Evolutionary conservation across 2,113 vertebrate species (phyloP).

Genomic region (Zosterops borbonicus): DNA sequence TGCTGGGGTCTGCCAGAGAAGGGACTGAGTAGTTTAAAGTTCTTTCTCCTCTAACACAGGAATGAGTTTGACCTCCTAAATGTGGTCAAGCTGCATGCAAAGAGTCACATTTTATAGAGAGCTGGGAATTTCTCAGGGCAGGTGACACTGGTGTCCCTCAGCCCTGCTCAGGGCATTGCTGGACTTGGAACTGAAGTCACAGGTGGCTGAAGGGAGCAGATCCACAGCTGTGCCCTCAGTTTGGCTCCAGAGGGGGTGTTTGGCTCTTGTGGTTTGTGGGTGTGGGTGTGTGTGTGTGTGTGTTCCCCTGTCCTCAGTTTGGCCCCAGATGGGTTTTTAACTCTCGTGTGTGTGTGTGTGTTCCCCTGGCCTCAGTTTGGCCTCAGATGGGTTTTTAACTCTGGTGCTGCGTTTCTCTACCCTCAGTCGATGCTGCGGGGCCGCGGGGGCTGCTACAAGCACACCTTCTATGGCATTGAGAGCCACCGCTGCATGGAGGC

Average conservation of each 20-base stretch:
- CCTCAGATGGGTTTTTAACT: no score
- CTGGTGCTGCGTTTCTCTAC: background rate
- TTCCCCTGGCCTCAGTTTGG: background rate
- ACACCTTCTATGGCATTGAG: slow-evolving; percentile 94
- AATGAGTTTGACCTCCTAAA: background rate
- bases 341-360: no score
- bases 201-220: background rate
- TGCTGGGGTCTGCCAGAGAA: background rate
- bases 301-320: background rate
- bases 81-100: background rate
- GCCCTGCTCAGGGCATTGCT: background rate
- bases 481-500: slow-evolving; percentile 97
- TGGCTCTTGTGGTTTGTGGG: background rate
- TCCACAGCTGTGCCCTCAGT: background rate
- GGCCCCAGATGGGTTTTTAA: background rate
- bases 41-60: background rate
- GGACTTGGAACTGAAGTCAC: background rate
- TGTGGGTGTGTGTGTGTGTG: background rate
- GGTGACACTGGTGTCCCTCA: background rate
- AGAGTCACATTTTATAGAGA: accelerated
- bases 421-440: slow-evolving; percentile 91
- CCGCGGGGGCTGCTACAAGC: slow-evolving; percentile 95
- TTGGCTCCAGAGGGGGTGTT: background rate
- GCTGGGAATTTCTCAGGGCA: accelerated
- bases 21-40: background rate